These are phyloP conservation scores for Acanthacorydalis orientalis DNA, from an alignment of 2,888 invertebrate species.

Conservation along the genomic window DNA sequence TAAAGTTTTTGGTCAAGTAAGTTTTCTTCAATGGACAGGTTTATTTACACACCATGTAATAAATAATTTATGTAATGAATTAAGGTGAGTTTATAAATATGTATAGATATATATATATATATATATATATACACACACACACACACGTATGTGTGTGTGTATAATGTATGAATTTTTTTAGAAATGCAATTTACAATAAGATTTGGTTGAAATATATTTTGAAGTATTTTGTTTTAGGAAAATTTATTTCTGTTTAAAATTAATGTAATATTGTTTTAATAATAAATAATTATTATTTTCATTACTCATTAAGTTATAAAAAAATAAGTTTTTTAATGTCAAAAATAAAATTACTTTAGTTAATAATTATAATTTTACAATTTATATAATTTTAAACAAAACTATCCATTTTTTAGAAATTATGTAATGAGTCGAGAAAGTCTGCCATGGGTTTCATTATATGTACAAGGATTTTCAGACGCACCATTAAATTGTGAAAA, in stretches of 20 bases:
- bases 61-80: conserved; percentile 18
- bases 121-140: not conserved
- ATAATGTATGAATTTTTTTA: not conserved
- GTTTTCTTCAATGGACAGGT: conserved; percentile 29
- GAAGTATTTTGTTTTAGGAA: no score
- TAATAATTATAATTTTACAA: no score
- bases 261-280: no score
- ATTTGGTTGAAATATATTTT: no score
- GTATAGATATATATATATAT: not conserved
- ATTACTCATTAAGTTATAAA: no score
- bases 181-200: no score
- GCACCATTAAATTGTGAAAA: conserved; percentile 30
- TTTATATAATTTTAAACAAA: not conserved
- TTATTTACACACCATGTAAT: conserved; percentile 29
- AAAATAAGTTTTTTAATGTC: no score
- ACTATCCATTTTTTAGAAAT: conserved; percentile 12
- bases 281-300: no score
- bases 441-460: conserved; percentile 30
- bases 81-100: conserved; percentile 18
- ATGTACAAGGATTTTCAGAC: conserved; percentile 38
- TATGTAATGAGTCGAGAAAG: conserved; percentile 15
- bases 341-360: no score
- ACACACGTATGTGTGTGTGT: not conserved
- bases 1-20: conserved; percentile 20
- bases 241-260: no score